Base-by-base conservation (phyloP, 2,888 invertebrate genomes). In the Seladonia tumulorum region DNA sequence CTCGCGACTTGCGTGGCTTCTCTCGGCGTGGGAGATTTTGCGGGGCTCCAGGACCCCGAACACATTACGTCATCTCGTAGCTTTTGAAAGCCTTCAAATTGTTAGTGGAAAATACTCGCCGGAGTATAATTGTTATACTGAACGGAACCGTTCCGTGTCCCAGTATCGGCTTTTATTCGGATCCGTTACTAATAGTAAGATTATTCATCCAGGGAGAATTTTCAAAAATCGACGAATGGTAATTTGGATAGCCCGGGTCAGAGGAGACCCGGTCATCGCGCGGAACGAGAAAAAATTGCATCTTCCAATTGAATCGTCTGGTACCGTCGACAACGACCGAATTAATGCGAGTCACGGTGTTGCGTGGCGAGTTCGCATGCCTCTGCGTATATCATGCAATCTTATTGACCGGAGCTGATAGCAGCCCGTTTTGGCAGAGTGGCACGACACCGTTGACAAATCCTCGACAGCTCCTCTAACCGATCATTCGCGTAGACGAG, bases 401-500 rank as follows among this genome's bases (percentile, higher is more conserved):
- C 90, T 89, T 85, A 83, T 81, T 88, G 87, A 70, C 68, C 73
- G 70, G 63, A 66, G 35, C 39, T 79, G 78, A 84, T 81, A 87
- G 73, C 39, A 1, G 35, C 68, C 74, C 49, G 76, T 79, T 88
- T 87, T 79, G 71, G 60, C 83, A 66, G 68, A n/a, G 39, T 18
- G 22, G 3, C 35, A 18, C 66, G 39, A 1, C 16, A 60, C 10
- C 5, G 12, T 22, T 39, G 68, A 68, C 39, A 68, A 68, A 68
- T 68, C 39, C 39, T 39, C 39, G 68, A 68, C 18, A 22, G 39
- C 18, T 68, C 10, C 39, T 68, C 22, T 5, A 29, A 63, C 14
- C 29, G 63, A 53, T 18, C 25, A 25, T 25, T 25, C 60, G 0
- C 25, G 25, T 10, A 5, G 5, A 25, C 25, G 60, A 25, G 60